Evolutionary conservation across 2,797 vertebrate genomes (phyloP).

Genomic region (Columba guinea): DNA sequence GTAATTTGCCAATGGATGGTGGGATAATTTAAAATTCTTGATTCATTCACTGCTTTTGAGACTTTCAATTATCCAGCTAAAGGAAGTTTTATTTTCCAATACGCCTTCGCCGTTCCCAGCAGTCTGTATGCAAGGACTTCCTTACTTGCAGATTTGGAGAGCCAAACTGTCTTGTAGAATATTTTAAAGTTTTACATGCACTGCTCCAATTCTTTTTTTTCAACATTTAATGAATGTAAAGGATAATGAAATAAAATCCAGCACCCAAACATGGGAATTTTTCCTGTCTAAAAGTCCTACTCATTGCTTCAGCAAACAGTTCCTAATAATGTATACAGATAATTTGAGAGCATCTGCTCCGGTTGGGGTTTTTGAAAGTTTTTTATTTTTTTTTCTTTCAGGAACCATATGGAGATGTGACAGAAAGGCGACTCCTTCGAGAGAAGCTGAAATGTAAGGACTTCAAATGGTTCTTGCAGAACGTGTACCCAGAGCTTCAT

Average conservation of each 20-base stretch:
- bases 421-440: conserved; percentile 84
- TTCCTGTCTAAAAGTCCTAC: conserved; percentile 24
- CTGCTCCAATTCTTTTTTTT: neutral
- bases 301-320: conserved; percentile 16
- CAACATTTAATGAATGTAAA: conserved; percentile 26
- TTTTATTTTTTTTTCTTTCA: conserved; percentile 52
- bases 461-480: conserved; percentile 95
- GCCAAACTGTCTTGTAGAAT: neutral
- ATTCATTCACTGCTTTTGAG: neutral
- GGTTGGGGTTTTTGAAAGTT: neutral
- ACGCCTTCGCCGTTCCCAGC: neutral
- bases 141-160: neutral
- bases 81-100: conserved; percentile 3
- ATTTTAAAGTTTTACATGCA: neutral
- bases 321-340: conserved; percentile 49
- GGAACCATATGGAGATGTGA: conserved; percentile 95
- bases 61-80: neutral
- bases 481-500: conserved; percentile 90
- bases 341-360: conserved; percentile 45
- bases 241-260: conserved; percentile 41
- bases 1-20: neutral
- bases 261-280: conserved; percentile 26
- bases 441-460: conserved; percentile 87
- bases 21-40: neutral
- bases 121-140: neutral